Evolutionary conservation across 1,140 invertebrate genomes (phyloP), one percentile per base, ranked within the genome.

Genomic region (Zophobas atratus): DNA sequence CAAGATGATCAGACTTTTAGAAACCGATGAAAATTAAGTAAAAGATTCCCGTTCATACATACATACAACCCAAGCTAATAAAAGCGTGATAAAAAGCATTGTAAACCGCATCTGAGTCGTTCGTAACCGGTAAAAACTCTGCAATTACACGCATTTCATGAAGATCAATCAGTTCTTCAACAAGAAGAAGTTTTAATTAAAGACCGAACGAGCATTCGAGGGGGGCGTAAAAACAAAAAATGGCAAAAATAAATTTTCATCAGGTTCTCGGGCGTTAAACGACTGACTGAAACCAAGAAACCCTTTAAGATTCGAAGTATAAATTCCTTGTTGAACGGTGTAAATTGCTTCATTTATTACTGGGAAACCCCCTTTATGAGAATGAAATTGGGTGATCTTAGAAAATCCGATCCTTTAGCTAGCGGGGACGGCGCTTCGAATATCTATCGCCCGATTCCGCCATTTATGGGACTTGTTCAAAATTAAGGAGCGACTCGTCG

Each of bases 311-410:
- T 67, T 67, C 60, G 39, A 67, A 67, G 60, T 67, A 67, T 67
- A 38, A 67, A 67, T 67, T n/a, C n/a, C 60, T 67, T 67, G 60
- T 67, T 67, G 38, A 67, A 43, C 60, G 60, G n/a, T 67, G 60
- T 67, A 67, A 67, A 67, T 67, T 67, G 60, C 60, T 67, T 67
- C 60, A 67, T 67, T 67, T 67, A 67, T 67, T 67, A 67, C 60
- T 67, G 39, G 60, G n/a, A n/a, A 67, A 67, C 60, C 60, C 60
- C 46, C 60, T 67, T 67, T 38, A 67, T 67, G 71, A 73, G 55
- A 73, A 73, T 73, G 71, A 57, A 53, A 73, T 57, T 48, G 71
- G 53, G 55, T 73, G 71, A 53, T 73, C 71, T 53, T 73, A 57
- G 49, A 73, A 55, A 73, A 73, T 73, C 71, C 71, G 34, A 53